Base-by-base conservation (phyloP, 1,140 invertebrate genomes). In the Cotesia typhae region DNA sequence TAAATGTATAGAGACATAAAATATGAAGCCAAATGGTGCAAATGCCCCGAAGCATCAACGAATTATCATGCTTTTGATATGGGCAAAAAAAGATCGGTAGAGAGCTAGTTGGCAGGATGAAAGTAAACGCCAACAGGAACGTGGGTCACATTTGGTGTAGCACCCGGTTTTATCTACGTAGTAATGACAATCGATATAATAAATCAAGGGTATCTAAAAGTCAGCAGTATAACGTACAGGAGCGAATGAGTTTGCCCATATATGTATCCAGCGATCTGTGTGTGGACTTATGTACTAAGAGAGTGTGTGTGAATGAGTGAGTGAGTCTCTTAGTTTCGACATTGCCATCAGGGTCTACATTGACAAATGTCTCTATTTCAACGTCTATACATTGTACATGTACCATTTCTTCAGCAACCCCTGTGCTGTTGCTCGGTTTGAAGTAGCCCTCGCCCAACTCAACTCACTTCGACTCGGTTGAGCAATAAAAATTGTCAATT, bases 331-430 rank as follows among this genome's bases (percentile, higher is more conserved):
- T 57, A 61, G 52, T 36, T 61, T 60, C 57, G 66, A 53, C 41
- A 52, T 64, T 59, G 61, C 70, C 38, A 41, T 59, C 66, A 52
- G 55, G 20, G 74, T 41, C 64, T 67, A 35, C 64, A 65, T 72
- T 75, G 70, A 75, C 74, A 75, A 75, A 75, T 75, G 74, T 75
- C 74, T 75, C 74, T 73, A 75, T 75, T 75, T 75, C 64, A 55
- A n/a, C 38, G 74, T 65, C 55, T 67, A 55, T 61, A 47, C 28
- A 51, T 36, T 41, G 6, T 52, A 28, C 38, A 67, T 64, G 63
- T 41, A 38, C 37, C 67, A 17, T 37, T 65, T 38, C 37, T 14
- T 38, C 38, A 17, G 14, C n/a, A 28, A n/a, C n/a, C 63, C 17
- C 5, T 6, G 36, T 37, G 4, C 28, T 65, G 41, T 36, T 37